A percentile compares a stretch with the other conserved stretches of the same genome.
Conservation (phyloP, 2,888 invertebrate genomes). For the Megalurothrips usitatus region DNA sequence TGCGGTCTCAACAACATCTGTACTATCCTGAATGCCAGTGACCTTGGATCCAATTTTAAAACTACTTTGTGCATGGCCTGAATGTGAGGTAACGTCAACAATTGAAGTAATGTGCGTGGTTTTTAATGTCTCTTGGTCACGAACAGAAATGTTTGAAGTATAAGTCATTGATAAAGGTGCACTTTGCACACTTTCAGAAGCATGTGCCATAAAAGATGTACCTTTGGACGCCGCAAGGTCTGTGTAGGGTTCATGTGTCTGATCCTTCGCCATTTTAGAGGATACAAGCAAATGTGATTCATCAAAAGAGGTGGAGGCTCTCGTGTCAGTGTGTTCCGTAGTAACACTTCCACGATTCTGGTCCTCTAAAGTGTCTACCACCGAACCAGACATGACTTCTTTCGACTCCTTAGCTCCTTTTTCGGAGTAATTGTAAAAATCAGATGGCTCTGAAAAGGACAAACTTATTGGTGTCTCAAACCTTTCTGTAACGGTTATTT, state of each 20-base stretch:
- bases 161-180: no score
- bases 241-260: no score
- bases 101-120: background rate
- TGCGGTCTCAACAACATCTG: background rate
- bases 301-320: no score
- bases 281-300: no score
- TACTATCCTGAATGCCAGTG: background rate
- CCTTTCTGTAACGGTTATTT: background rate
- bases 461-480: background rate
- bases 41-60: background rate
- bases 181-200: background rate
- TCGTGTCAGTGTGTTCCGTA: no score
- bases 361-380: no score
- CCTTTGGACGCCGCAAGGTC: no score
- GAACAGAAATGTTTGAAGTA: no score
- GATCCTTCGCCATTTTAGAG: no score
- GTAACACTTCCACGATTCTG: no score
- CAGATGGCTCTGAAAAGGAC: background rate
- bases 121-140: background rate
- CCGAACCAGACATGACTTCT: no score
- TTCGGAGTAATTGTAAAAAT: background rate
- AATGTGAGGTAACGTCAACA: background rate
- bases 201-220: no score
- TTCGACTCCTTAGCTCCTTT: background rate
- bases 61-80: background rate